Base-by-base conservation (phyloP, 1,140 invertebrate species). In the Pseudomyrmex pallidus region DNA sequence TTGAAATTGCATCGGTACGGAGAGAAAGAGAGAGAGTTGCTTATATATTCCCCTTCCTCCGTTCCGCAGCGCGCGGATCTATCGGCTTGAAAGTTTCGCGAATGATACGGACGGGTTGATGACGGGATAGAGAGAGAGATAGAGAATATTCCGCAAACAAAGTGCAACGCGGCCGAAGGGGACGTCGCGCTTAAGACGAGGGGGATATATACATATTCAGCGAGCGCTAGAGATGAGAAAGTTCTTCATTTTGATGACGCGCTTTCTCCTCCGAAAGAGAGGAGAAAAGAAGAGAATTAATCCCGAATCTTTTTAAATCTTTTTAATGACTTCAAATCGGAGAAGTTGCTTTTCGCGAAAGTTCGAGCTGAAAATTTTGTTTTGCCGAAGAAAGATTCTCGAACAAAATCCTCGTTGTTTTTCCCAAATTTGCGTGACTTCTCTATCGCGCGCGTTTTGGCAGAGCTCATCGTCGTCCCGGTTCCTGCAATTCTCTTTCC, bases 141-240 rank as follows among this genome's bases (percentile, higher is more conserved):
- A 22, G 64, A 52, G 54, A 68, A 70, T 80, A 80, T 70, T 57
- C 56, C 54, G 54, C 76, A 56, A 72, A 72, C 22, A 80, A 80
- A 80, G 54, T 59, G 54, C 54, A 70, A 68, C 44, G 54, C 48
- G 13, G 9, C 44, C 44, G n/a, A 48, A 48, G 54, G 56, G 15
- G 17, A 59, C n/a, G 22, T 10, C 44, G 22, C 54, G n/a, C 54
- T 70, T 54, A 61, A 78, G 57, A 70, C 56, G n/a, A 20, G 20
- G 15, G 12, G 17, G 5, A 35, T 35, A 35, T 35, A 35, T 35
- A 35, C 35, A 68, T 59, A 57, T 13, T 59, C 63, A 12, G 5
- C 5, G 64, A 48, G 0, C 22, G 17, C 7, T 13, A 61, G 15
- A 48, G 35, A 8, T 35, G 13, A 25, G 17, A 80, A 66, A 80